Evolutionary conservation across 2,113 vertebrate genomes (phyloP).

Genomic region (Prolemur simus): DNA sequence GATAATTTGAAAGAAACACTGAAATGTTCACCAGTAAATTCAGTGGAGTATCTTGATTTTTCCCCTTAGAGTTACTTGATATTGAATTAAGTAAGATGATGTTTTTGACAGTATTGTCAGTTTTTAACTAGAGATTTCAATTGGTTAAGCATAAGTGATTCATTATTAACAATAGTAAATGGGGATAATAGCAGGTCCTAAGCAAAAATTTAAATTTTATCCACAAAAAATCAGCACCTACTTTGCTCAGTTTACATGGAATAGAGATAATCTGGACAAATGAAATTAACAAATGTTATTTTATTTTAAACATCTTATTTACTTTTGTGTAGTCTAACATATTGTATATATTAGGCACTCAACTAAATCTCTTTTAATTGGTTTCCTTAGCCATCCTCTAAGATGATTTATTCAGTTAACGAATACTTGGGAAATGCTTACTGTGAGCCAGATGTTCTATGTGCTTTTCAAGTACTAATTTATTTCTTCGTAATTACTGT

Average conservation of each 20-base stretch:
- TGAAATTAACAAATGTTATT: neutral
- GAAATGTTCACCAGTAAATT: neutral
- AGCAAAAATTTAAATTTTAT: neutral
- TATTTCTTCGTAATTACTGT: neutral
- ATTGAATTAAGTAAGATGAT: neutral
- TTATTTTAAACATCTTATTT: neutral
- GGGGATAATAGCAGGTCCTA: neutral
- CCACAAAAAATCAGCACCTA: neutral
- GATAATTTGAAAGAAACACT: neutral
- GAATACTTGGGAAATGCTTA: neutral
- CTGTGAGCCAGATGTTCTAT: neutral
- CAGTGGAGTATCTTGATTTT: neutral
- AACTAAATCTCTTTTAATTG: neutral
- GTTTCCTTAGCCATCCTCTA: neutral
- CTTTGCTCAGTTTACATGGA: neutral
- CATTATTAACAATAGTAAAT: neutral
- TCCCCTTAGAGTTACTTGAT: neutral
- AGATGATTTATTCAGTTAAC: slow-evolving; percentile 9
- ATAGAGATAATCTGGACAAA: neutral
- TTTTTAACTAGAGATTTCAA: neutral
- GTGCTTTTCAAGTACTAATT: neutral
- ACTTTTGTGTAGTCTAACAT: neutral
- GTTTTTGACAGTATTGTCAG: neutral
- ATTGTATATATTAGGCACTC: neutral
- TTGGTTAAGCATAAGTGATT: neutral